phyloP scores from a whole-genome alignment of 2,797 vertebrate genomes.

The Margarornis squamiger region DNA sequence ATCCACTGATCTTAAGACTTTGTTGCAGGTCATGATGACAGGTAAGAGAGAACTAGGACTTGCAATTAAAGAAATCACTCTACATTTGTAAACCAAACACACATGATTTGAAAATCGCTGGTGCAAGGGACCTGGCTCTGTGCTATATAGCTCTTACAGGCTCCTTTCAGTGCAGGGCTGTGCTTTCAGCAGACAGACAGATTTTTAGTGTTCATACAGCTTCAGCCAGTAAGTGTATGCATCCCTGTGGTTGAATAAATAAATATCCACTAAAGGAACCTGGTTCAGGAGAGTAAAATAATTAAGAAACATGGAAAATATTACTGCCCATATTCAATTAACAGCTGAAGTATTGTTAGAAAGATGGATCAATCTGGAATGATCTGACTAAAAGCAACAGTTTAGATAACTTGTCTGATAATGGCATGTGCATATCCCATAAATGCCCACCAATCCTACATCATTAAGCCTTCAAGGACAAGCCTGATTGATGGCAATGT shows the following conservation, averaged over 20 bases:
- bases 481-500: conserved; percentile 45
- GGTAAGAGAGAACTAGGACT: neutral
- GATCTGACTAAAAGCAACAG: conserved; percentile 62
- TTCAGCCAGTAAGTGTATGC: conserved; percentile 35
- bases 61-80: neutral
- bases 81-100: neutral
- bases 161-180: conserved; percentile 4
- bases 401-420: conserved; percentile 68
- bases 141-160: neutral
- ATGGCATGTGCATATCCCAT: conserved; percentile 17
- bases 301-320: conserved; percentile 65
- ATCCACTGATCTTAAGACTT: neutral
- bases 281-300: conserved; percentile 66
- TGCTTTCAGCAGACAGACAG: conserved; percentile 19
- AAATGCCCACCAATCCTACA: conserved; percentile 14
- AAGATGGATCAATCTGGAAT: conserved; percentile 43
- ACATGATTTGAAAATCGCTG: neutral
- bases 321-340: conserved; percentile 63
- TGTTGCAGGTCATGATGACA: neutral
- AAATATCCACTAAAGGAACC: conserved; percentile 56
- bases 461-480: conserved; percentile 46
- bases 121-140: neutral
- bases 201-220: conserved; percentile 21
- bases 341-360: conserved; percentile 57
- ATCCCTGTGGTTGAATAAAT: conserved; percentile 63